A percentile compares a stretch with the other conserved stretches of the same genome.
Evolutionary conservation across 1,140 invertebrate genomes (phyloP).

Genomic region (Heliconius nattereri): DNA sequence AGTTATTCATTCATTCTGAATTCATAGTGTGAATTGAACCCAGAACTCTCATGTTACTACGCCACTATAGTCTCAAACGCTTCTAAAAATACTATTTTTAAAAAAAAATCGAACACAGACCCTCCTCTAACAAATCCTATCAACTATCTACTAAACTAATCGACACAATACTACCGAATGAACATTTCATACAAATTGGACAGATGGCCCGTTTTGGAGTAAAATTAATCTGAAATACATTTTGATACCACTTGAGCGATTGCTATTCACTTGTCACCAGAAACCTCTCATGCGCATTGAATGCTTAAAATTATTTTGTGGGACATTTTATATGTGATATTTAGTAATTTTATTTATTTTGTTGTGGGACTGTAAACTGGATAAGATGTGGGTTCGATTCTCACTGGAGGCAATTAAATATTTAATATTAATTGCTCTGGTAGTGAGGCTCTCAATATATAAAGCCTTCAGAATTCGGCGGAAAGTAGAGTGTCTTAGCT

Average conservation of each 20-base stretch:
- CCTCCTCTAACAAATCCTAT: neutral
- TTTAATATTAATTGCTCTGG: too few species aligned
- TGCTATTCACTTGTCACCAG: conserved; percentile 61
- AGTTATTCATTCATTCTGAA: too few species aligned
- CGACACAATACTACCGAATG: neutral
- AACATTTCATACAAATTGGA: conserved; percentile 39
- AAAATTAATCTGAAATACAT: conserved; percentile 67
- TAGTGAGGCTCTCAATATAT: too few species aligned
- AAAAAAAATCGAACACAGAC: neutral
- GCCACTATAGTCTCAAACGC: too few species aligned
- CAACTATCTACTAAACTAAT: conserved; percentile 2
- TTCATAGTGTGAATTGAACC: too few species aligned
- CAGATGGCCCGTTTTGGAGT: conserved; percentile 64
- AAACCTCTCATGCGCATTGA: conserved; percentile 56
- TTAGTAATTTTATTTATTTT: neutral
- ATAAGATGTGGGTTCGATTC: too few species aligned
- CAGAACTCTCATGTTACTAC: too few species aligned
- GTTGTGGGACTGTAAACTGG: too few species aligned
- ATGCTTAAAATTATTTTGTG: neutral
- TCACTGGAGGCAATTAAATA: too few species aligned
- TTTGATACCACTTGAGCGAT: conserved; percentile 63
- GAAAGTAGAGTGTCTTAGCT: too few species aligned
- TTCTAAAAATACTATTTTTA: neutral
- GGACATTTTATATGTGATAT: neutral
- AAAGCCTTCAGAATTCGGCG: too few species aligned